Evolutionary conservation across 1,140 invertebrate genomes (phyloP), one percentile per base, ranked within the genome.

Genomic region (Arctopsyche grandis): DNA sequence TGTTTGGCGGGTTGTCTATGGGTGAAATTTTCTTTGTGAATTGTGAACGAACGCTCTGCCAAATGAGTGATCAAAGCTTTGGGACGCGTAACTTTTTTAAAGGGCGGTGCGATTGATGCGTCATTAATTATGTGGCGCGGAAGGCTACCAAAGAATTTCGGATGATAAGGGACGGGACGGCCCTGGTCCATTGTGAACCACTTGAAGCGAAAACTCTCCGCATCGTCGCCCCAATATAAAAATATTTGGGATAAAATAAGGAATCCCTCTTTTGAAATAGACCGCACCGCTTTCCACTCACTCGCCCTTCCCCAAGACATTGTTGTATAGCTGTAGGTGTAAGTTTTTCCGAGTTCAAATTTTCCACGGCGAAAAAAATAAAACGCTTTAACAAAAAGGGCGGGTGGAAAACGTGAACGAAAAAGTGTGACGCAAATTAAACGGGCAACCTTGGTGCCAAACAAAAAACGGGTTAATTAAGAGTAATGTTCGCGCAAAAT

Each of bases 1-100:
- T 7, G 29, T 38, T 38, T 38, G 29, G 29, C n/a, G n/a, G n/a
- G n/a, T n/a, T n/a, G n/a, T 52, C 16, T 3, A 52, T 16, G 48
- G 10, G 48, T 4, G 16, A 52, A 52, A 16, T 52, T 52, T 16
- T 14, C 48, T 14, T 52, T 14, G 48, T 52, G 48, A 52, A 38
- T 38, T 1, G 48, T 24, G 24, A 66, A 66, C 24, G 63, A 24
- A 21, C 22, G 21, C 24, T 21, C 63, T 60, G 56, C 21, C 63
- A 66, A 66, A 24, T 29, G 63, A 66, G 7, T 66, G 63, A 66
- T 66, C 63, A 66, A 66, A 66, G 63, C 63, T 24, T 66, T 66
- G 63, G 63, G 22, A 29, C 22, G 21, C 22, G 19, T 5, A 66
- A 22, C 21, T 66, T 66, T 24, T 66, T 60, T 66, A 66, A 66